Evolutionary conservation across 2,797 vertebrate species (phyloP).

Genomic region (Alcedo quadribrachys): DNA sequence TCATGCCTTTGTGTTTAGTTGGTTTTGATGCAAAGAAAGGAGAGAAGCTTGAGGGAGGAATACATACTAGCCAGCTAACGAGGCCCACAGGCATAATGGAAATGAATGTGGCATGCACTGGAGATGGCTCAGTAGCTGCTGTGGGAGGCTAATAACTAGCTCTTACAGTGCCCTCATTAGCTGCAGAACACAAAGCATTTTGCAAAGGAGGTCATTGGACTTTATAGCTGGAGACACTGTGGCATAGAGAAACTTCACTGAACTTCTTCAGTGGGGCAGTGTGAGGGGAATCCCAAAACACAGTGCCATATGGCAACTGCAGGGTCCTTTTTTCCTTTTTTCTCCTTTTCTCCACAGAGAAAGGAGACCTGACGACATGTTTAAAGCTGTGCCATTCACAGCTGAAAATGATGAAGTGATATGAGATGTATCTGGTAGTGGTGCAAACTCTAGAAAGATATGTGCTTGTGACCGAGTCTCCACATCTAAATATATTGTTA

Average conservation of each 20-base stretch:
- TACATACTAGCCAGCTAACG: neutral
- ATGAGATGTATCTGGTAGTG: neutral
- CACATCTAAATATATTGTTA: neutral
- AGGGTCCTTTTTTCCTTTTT: neutral
- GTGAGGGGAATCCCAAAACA: neutral
- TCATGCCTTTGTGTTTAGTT: accelerated
- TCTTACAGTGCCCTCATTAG: neutral
- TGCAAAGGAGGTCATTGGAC: neutral
- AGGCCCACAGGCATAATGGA: neutral
- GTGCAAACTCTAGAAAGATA: neutral
- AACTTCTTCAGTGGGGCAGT: neutral
- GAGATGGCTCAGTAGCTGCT: neutral
- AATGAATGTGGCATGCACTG: neutral
- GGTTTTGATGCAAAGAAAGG: neutral
- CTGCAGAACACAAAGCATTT: neutral
- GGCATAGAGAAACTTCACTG: neutral
- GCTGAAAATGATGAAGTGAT: neutral
- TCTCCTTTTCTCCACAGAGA: neutral
- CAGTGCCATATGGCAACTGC: neutral
- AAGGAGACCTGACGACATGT: neutral
- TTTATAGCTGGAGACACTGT: neutral
- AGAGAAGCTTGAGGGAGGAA: neutral
- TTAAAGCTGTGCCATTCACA: neutral
- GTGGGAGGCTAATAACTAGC: neutral
- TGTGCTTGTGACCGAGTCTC: neutral